These are phyloP conservation scores for Drosophila kurseongensis DNA, from an alignment of 1,140 invertebrate genomes.

Conservation along the genomic window DNA sequence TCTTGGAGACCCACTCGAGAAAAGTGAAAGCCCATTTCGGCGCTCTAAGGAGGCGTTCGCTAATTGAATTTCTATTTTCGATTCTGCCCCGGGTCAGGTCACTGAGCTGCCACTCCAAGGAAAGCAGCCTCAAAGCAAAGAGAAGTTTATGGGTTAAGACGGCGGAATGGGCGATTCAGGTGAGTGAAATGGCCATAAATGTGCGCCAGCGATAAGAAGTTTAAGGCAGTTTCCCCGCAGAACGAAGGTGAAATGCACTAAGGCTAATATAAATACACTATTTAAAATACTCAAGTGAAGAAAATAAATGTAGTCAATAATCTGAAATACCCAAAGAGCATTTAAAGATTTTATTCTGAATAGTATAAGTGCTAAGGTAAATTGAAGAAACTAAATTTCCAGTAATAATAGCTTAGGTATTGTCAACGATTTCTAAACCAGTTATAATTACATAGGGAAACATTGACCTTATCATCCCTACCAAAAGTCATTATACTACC, in stretches of 20 bases:
- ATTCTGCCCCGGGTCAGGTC: slow-evolving; percentile 18
- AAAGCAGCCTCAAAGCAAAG: slow-evolving; percentile 28
- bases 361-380: too few relatives aligned
- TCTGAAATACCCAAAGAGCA: too few relatives aligned
- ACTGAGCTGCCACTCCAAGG: slow-evolving; percentile 10
- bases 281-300: background rate
- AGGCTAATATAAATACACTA: too few relatives aligned
- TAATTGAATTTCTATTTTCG: slow-evolving; percentile 80
- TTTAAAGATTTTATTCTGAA: too few relatives aligned
- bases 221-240: background rate
- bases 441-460: too few relatives aligned
- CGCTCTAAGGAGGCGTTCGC: slow-evolving; percentile 6
- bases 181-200: slow-evolving; percentile 61
- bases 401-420: too few relatives aligned
- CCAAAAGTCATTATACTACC: background rate
- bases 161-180: slow-evolving; percentile 67
- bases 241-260: slow-evolving; percentile 11
- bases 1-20: slow-evolving; percentile 22
- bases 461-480: too few relatives aligned
- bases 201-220: slow-evolving; percentile 2
- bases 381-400: too few relatives aligned
- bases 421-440: too few relatives aligned
- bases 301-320: background rate
- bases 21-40: slow-evolving; percentile 64
- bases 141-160: slow-evolving; percentile 27